Evolutionary conservation across 2,888 invertebrate genomes (phyloP).

Genomic region (Synanthedon tipuliformis): DNA sequence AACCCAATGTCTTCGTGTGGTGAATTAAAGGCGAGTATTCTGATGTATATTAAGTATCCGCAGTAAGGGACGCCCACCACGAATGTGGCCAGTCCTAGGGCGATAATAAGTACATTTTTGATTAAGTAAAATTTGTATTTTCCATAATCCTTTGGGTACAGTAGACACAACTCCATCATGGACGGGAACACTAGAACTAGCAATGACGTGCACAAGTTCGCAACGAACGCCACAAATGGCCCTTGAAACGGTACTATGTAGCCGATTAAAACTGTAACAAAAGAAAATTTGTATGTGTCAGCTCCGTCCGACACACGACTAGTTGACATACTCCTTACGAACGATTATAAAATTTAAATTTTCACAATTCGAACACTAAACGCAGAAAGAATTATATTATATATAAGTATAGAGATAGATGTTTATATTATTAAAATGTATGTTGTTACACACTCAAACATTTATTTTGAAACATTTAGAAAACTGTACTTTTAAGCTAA

Average conservation of each 20-base stretch:
- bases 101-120: constrained; percentile 27
- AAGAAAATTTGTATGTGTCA: too few relatives aligned
- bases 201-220: constrained; percentile 36
- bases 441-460: too few relatives aligned
- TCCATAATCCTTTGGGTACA: constrained; percentile 36
- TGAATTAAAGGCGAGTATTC: constrained; percentile 17
- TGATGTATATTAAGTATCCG: constrained; percentile 28
- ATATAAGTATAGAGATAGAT: too few relatives aligned
- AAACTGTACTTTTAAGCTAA: too few relatives aligned
- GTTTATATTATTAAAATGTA: too few relatives aligned
- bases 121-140: constrained; percentile 19
- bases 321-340: too few relatives aligned
- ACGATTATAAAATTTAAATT: too few relatives aligned
- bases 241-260: constrained; percentile 39
- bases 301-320: too few relatives aligned
- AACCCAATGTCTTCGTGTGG: constrained; percentile 9
- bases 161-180: constrained; percentile 38
- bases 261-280: constrained; percentile 34
- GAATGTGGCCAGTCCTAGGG: constrained; percentile 20
- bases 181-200: constrained; percentile 41
- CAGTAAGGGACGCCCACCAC: constrained; percentile 24
- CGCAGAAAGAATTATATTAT: too few relatives aligned
- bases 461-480: too few relatives aligned
- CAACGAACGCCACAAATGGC: constrained; percentile 42
- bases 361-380: too few relatives aligned